Conservation (phyloP, 2,888 invertebrate genomes). For the Trachelus iudaicus region DNA sequence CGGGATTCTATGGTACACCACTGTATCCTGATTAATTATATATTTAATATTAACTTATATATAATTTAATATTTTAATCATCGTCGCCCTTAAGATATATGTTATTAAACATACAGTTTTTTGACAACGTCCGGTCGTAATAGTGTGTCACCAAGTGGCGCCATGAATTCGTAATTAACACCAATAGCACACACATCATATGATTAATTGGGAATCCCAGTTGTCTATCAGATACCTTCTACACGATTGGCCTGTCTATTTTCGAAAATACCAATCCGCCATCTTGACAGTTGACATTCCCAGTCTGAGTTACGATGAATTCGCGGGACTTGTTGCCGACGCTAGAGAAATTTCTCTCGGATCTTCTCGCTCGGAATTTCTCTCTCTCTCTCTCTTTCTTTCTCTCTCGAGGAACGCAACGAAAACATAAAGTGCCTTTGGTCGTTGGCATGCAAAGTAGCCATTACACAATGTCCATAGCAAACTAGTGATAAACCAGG, state of each 20-base stretch:
- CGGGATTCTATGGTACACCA: background rate
- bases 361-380: conserved; percentile 1
- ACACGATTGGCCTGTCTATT: background rate
- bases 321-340: background rate
- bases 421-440: background rate
- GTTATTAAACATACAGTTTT: background rate
- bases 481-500: background rate
- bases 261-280: background rate
- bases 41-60: background rate
- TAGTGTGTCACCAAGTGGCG: background rate
- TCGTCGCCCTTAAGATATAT: background rate
- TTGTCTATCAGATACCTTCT: background rate
- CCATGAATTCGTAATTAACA: background rate
- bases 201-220: background rate
- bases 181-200: background rate
- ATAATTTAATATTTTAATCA: background rate
- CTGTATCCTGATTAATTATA: background rate
- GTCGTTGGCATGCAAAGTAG: conserved; percentile 4
- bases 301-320: background rate
- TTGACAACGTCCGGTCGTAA: background rate
- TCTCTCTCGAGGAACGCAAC: background rate
- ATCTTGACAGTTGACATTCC: conserved; percentile 8
- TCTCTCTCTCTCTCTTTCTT: background rate
- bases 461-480: conserved; percentile 3
- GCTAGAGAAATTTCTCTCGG: conserved; percentile 8